These are phyloP conservation scores for Rhineura floridana DNA, from an alignment of 2,113 vertebrate genomes.

Conservation along the genomic window DNA sequence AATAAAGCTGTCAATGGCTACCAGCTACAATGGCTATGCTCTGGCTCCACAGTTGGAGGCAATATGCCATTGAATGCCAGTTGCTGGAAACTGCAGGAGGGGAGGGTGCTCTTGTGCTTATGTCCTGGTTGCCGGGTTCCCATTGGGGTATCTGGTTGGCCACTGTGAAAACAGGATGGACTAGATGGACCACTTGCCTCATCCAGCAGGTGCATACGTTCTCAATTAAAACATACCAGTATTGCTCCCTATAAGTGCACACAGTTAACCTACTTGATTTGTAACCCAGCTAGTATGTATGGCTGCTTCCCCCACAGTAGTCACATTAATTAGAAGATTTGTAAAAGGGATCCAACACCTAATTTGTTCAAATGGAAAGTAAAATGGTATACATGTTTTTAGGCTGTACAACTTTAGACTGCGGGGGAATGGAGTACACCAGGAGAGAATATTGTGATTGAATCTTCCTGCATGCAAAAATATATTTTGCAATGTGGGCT, in stretches of 20 bases:
- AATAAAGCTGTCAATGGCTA: too few species aligned
- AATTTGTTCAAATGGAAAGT: neutral
- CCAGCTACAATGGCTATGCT: too few species aligned
- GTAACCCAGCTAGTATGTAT: neutral
- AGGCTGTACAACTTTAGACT: neutral
- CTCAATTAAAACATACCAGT: neutral
- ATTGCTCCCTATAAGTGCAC: neutral
- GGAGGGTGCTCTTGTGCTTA: too few species aligned
- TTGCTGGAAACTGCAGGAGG: too few species aligned
- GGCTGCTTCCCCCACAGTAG: neutral
- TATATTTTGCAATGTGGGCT: neutral
- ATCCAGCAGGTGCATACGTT: too few species aligned
- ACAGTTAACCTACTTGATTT: neutral
- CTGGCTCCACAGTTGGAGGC: too few species aligned
- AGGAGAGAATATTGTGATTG: neutral
- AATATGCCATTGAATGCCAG: too few species aligned
- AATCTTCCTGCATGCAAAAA: neutral
- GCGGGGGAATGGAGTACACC: neutral
- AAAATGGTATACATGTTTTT: neutral
- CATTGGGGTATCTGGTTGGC: too few species aligned
- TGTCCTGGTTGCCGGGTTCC: too few species aligned
- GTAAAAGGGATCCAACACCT: neutral
- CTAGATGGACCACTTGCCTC: too few species aligned
- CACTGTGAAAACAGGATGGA: too few species aligned
- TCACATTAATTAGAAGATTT: too few species aligned